Evolutionary conservation across 2,797 vertebrate genomes (phyloP).

Genomic region (Podarcis lilfordi): DNA sequence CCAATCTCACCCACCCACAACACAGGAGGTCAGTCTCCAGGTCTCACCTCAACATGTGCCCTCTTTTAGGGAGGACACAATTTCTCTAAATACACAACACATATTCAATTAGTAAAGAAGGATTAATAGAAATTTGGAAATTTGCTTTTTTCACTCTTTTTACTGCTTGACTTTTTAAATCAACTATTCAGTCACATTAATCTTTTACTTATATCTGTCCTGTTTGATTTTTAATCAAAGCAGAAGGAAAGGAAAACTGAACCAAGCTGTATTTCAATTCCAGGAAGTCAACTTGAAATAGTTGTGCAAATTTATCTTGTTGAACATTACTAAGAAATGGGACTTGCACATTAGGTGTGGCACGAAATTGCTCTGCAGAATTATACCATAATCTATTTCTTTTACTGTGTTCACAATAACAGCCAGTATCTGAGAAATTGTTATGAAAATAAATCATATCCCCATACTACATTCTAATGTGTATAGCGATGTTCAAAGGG

Average conservation of each 20-base stretch:
- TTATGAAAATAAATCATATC: background rate
- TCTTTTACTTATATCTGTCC: background rate
- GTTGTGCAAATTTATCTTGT: background rate
- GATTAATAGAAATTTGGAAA: background rate
- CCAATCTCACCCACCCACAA: no score
- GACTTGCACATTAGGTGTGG: background rate
- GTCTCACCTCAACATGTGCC: no score
- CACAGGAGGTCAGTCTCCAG: no score
- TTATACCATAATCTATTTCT: background rate
- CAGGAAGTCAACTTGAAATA: background rate
- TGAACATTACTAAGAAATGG: background rate
- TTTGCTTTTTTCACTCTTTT: background rate
- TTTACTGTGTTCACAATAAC: background rate
- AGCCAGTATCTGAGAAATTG: background rate
- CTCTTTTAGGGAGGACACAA: no score
- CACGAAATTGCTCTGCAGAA: slow-evolving; percentile 1
- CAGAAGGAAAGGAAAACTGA: background rate
- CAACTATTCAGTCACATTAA: background rate
- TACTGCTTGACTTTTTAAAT: background rate
- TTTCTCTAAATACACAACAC: background rate
- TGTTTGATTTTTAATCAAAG: background rate
- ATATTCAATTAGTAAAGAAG: background rate
- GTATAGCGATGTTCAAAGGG: background rate
- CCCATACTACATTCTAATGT: background rate
- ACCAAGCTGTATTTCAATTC: background rate